These are phyloP conservation scores for Meliscaeva auricollis DNA, from an alignment of 2,888 invertebrate genomes.

Conservation along the genomic window DNA sequence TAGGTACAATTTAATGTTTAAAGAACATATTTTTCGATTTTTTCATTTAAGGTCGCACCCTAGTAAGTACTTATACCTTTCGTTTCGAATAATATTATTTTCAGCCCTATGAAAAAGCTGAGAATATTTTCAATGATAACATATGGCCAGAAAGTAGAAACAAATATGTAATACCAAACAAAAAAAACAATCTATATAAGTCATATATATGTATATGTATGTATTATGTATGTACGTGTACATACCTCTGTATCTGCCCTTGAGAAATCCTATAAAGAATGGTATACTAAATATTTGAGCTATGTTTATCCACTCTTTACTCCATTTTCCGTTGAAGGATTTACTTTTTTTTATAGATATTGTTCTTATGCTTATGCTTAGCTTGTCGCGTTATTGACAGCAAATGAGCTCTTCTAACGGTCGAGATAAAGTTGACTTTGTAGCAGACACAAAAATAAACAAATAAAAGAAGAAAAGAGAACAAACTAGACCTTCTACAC, in stretches of 20 bases:
- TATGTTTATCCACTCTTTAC: constrained; percentile 32
- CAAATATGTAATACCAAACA: too few species aligned
- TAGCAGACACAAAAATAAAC: constrained; percentile 19
- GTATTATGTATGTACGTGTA: constrained; percentile 31
- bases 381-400: constrained; percentile 68
- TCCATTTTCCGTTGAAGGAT: constrained; percentile 29
- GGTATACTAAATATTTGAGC: constrained; percentile 46
- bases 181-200: too few species aligned
- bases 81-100: too few species aligned
- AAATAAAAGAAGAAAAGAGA: neutral
- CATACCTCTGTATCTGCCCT: constrained; percentile 1
- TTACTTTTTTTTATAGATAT: constrained; percentile 33
- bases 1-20: too few species aligned
- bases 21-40: too few species aligned
- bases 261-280: constrained; percentile 40
- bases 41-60: too few species aligned
- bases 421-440: constrained; percentile 9
- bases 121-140: too few species aligned
- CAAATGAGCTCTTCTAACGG: constrained; percentile 39
- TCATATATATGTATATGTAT: too few species aligned
- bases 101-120: too few species aligned
- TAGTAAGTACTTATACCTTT: too few species aligned
- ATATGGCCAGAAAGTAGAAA: too few species aligned
- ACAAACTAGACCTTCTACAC: neutral
- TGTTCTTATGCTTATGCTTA: constrained; percentile 15